phyloP scores from a whole-genome alignment of 2,888 invertebrate species.

The Sicus ferrugineus region DNA sequence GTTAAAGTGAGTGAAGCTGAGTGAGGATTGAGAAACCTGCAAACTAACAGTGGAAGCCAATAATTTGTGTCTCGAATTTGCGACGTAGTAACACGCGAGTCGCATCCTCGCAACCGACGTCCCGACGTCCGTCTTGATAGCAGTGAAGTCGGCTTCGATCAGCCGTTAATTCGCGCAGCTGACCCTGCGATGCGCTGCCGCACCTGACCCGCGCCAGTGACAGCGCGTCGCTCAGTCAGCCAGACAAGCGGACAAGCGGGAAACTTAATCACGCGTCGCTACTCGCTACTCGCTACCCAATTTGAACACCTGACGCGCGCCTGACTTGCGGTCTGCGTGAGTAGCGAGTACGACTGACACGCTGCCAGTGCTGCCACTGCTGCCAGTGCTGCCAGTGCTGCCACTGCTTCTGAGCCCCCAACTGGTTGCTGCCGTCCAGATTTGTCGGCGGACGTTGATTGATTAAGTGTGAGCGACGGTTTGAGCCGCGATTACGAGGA shows the following conservation, averaged over 20 bases:
- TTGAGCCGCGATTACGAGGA: conserved; percentile 33
- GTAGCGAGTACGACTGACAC: conserved; percentile 1
- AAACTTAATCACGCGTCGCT: neutral
- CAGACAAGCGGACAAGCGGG: neutral
- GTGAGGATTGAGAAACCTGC: no score
- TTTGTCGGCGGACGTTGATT: conserved; percentile 37
- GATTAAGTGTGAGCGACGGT: conserved; percentile 39
- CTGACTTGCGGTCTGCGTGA: neutral
- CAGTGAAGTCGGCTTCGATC: no score
- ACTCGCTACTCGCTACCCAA: neutral
- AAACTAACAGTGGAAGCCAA: no score
- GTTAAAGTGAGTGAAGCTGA: no score
- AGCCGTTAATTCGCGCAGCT: no score
- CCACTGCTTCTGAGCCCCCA: neutral
- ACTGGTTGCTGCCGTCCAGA: conserved; percentile 1
- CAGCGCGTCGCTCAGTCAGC: neutral
- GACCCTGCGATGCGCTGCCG: no score
- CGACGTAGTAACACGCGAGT: no score
- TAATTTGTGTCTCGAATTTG: no score
- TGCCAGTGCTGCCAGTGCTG: no score
- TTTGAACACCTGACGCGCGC: neutral
- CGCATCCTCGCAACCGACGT: no score
- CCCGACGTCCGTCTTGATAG: no score
- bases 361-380: conserved; percentile 10
- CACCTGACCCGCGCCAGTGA: no score